Evolutionary conservation across 2,888 invertebrate genomes (phyloP).

Genomic region (Cheilosia urbana): DNA sequence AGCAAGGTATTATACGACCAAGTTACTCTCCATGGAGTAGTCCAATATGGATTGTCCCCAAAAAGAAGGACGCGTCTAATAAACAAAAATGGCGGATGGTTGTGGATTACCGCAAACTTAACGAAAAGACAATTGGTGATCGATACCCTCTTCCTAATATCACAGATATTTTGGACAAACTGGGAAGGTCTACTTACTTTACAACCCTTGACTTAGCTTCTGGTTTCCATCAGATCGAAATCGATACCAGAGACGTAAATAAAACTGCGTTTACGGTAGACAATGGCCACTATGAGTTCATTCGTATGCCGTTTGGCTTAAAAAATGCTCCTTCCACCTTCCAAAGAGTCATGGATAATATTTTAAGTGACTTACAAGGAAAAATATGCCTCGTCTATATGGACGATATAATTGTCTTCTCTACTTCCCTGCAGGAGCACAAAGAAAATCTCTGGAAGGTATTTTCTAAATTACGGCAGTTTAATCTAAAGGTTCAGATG

Average conservation of each 20-base stretch:
- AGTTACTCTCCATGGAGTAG: constrained; percentile 25
- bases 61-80: background rate
- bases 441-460: constrained; percentile 5
- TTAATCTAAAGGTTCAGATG: constrained; percentile 16
- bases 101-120: constrained; percentile 20
- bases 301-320: constrained; percentile 6
- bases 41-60: constrained; percentile 29
- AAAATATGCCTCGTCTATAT: background rate
- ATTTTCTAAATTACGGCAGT: constrained; percentile 2
- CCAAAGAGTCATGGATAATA: background rate
- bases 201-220: constrained; percentile 2
- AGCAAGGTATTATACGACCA: constrained; percentile 26
- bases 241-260: constrained; percentile 1
- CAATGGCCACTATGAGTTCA: constrained; percentile 1
- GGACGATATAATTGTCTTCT: constrained; percentile 4
- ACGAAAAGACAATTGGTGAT: background rate
- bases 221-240: constrained; percentile 1
- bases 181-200: background rate
- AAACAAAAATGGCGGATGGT: constrained; percentile 13
- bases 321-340: background rate
- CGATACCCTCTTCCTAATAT: constrained; percentile 1
- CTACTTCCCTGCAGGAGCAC: background rate
- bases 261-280: constrained; percentile 21
- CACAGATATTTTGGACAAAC: constrained; percentile 2
- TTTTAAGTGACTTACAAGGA: no score